phyloP scores from a whole-genome alignment of 2,888 invertebrate species.

The Phaonia tiefii region DNA sequence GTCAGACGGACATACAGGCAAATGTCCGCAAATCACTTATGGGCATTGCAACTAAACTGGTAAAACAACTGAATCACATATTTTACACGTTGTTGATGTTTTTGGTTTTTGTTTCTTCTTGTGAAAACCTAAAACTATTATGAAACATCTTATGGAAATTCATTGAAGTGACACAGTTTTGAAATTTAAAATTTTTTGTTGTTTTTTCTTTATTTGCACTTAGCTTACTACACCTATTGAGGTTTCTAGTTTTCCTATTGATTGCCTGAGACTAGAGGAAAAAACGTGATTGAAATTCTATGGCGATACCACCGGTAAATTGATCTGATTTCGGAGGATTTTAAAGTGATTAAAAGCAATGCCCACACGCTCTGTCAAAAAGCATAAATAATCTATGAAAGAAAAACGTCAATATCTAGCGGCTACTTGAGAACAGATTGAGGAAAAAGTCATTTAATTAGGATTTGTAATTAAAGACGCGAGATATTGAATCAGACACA shows the following conservation, averaged over 20 bases:
- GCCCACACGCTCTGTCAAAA: constrained; percentile 22
- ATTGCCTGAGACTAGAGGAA: no score
- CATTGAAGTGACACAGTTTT: constrained; percentile 25
- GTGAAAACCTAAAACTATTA: constrained; percentile 28
- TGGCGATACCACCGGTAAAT: constrained; percentile 9
- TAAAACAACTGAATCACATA: constrained; percentile 18
- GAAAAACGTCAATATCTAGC: neutral
- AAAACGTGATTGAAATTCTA: neutral
- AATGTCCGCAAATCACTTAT: neutral
- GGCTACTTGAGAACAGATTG: neutral
- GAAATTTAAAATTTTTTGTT: no score
- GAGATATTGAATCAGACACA: neutral
- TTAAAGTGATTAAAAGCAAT: constrained; percentile 21
- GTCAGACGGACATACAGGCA: constrained; percentile 11
- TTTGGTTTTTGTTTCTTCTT: neutral
- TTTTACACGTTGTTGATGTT: neutral
- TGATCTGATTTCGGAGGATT: constrained; percentile 10
- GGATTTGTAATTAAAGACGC: neutral
- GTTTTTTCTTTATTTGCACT: neutral
- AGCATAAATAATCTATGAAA: neutral
- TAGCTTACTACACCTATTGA: constrained; percentile 18
- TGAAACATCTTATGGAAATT: constrained; percentile 34
- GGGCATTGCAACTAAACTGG: constrained; percentile 11
- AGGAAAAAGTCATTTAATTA: neutral
- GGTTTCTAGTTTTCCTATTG: neutral